These are phyloP conservation scores for Ataeniobius toweri DNA, from an alignment of 2,797 vertebrate species.

Conservation along the genomic window DNA sequence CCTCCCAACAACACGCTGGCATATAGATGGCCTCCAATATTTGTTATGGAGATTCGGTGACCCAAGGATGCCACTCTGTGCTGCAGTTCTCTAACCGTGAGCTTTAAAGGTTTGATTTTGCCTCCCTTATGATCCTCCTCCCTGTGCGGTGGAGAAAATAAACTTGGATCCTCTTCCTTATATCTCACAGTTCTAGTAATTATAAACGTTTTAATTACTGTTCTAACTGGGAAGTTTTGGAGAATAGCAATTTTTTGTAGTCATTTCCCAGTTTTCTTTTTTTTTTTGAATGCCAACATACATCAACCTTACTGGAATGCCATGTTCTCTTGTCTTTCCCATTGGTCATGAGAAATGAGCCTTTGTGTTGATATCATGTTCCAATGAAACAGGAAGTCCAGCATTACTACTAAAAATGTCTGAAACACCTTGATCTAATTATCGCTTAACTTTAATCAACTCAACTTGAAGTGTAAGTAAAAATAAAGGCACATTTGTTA, in stretches of 20 bases:
- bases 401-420: no score
- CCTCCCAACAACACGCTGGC: not conserved
- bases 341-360: not conserved
- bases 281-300: not conserved
- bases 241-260: not conserved
- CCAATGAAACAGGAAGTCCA: not conserved
- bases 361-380: not conserved
- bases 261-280: not conserved
- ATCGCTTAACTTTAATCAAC: no score
- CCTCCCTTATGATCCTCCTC: not conserved
- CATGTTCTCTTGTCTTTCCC: not conserved
- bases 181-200: not conserved
- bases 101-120: not conserved
- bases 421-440: no score
- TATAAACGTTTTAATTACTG: not conserved
- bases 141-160: not conserved
- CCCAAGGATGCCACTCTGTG: not conserved
- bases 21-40: not conserved
- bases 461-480: no score
- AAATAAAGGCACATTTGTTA: no score
- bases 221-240: not conserved
- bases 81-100: not conserved
- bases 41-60: not conserved
- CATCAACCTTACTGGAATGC: not conserved
- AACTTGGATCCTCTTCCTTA: not conserved